Base-by-base conservation (phyloP, 2,113 vertebrate genomes). In the Lepisosteus oculatus region DNA sequence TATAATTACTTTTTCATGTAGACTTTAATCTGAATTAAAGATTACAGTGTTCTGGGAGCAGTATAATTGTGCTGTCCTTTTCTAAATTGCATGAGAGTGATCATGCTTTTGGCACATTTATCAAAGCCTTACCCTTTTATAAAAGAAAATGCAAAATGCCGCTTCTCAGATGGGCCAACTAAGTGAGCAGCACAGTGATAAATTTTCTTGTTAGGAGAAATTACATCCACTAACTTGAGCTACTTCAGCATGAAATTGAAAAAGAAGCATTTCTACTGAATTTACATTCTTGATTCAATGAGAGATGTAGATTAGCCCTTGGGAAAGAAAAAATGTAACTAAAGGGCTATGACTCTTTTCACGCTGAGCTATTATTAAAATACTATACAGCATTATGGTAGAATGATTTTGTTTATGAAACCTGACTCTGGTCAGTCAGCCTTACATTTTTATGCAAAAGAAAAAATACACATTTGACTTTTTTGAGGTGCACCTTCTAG, bases 171-270 rank as follows among this genome's bases (percentile, higher is more conserved):
- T 83, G 87, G 90, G 80, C 81, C 74, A 88, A 89, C 92, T 94
- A 93, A 94, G 90, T 95, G 94, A 97, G 93, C 92, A 90, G 91
- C 95, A 92, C 92, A 95, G 92, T 97, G 95, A 97, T 97, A 94
- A 87, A 95, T 99, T 97, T 97, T 97, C 97, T 98, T 97, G 96
- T 99, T 98, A 98, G 95, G 90, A 94, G 92, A 95, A 98, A 97
- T 98, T 98, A 96, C 95, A 78, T 91, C 92, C 93, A 89, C 93
- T 97, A 97, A 98, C 94, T 97, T 97, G 94, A 97, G 93, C 93
- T 96, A 95, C 93, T 95, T 97, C 93, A 99, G 95, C 97, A 98
- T 99, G 97, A 99, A 99, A 98, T 99, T 99, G 97, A 97, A 98
- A 99, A 98, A 91, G 95, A 95, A 95, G 95, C 95, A 94, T 97